Conservation (phyloP, 2,797 vertebrate species). For the Loriculus beryllinus region DNA sequence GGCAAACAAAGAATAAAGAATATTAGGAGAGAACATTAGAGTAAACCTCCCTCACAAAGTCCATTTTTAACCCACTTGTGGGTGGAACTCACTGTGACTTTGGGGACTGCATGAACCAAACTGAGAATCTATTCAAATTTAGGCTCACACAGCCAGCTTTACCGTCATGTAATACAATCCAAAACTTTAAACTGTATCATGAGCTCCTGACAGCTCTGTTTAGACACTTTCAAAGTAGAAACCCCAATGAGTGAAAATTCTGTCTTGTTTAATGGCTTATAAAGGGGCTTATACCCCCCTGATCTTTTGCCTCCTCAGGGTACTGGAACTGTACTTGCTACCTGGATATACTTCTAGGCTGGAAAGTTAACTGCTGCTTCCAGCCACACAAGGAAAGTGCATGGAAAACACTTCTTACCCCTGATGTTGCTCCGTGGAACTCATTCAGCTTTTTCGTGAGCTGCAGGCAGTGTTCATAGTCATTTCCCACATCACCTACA, state of each 20-base stretch:
- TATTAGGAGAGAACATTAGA: background rate
- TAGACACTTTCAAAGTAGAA: background rate
- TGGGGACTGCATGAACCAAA: background rate
- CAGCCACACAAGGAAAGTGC: background rate
- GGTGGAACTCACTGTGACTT: background rate
- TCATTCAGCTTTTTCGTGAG: conserved; percentile 82
- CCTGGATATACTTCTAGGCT: background rate
- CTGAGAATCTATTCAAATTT: background rate
- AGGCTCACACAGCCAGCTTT: background rate
- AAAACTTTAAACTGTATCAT: background rate
- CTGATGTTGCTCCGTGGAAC: conserved; percentile 77
- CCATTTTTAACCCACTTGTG: background rate
- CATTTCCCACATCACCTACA: conserved; percentile 81
- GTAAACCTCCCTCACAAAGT: background rate
- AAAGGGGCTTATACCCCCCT: background rate
- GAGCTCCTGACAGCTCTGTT: background rate
- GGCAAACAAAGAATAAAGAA: background rate
- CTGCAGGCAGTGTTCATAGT: conserved; percentile 86
- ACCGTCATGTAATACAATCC: background rate
- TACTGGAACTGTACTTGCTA: background rate
- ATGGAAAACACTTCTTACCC: conserved; percentile 73
- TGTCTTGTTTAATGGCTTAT: background rate
- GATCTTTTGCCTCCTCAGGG: background rate
- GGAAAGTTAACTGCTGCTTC: background rate
- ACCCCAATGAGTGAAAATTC: background rate